phyloP scores from a whole-genome alignment of 1,140 invertebrate species.

The Thaumetopoea pityocampa region DNA sequence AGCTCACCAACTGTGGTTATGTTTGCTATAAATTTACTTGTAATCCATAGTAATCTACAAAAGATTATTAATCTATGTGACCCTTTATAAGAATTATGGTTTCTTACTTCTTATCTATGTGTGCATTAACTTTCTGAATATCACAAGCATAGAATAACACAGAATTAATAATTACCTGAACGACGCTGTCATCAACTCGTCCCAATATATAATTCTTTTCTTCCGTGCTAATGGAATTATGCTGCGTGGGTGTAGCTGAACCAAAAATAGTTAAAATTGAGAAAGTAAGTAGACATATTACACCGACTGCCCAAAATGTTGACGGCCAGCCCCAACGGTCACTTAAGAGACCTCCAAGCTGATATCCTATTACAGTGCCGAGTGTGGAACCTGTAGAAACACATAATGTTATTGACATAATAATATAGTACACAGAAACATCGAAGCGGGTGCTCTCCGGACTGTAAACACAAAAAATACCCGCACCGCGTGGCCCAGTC shows the following conservation, averaged over 20 bases:
- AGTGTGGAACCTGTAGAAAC: constrained; percentile 37
- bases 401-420: neutral
- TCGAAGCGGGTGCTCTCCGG: no score
- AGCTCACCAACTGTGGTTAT: no score
- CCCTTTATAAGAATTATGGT: no score
- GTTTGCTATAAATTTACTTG: no score
- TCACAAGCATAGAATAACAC: neutral
- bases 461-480: no score
- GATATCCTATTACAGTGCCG: constrained; percentile 71
- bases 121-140: no score
- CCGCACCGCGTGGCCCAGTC: no score
- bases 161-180: constrained; percentile 26
- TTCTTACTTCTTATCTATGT: no score
- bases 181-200: constrained; percentile 21
- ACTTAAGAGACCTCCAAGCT: constrained; percentile 66
- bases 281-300: constrained; percentile 56
- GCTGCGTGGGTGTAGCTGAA: constrained; percentile 71
- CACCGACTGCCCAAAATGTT: constrained; percentile 77
- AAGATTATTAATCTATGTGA: no score
- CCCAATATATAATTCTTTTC: constrained; percentile 78
- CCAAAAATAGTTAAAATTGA: constrained; percentile 57
- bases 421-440: no score
- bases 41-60: no score
- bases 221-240: constrained; percentile 77
- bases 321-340: constrained; percentile 73